Conservation (phyloP, 2,888 invertebrate species). For the Mamestra brassicae region DNA sequence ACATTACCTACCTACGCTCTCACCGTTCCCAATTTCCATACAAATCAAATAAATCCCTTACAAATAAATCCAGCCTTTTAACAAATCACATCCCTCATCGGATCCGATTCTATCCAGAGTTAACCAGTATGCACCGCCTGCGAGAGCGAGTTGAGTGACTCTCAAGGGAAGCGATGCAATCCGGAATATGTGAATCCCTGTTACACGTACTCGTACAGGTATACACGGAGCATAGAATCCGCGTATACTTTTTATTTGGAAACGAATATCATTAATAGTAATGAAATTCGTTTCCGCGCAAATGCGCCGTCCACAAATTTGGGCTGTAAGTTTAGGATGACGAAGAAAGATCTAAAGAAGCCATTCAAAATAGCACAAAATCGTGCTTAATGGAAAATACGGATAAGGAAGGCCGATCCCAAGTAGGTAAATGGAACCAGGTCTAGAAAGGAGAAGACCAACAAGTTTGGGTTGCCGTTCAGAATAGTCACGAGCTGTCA, state of each 20-base stretch:
- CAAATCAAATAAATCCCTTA: conserved; percentile 13
- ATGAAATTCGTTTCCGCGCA: too few species aligned
- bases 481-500: too few species aligned
- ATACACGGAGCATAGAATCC: not conserved
- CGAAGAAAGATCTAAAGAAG: too few species aligned
- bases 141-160: conserved; percentile 58
- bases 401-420: too few species aligned
- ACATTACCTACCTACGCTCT: not conserved
- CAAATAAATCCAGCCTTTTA: conserved; percentile 46
- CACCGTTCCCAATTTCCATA: not conserved
- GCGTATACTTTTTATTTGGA: not conserved
- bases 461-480: too few species aligned
- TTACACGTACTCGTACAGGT: not conserved
- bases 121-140: conserved; percentile 62
- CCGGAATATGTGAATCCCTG: conserved; percentile 72
- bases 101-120: conserved; percentile 65
- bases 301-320: too few species aligned
- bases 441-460: too few species aligned
- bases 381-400: too few species aligned
- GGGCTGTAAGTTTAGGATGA: too few species aligned
- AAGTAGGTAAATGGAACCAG: too few species aligned
- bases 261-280: too few species aligned
- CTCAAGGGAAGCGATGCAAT: conserved; percentile 69
- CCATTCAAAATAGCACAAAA: too few species aligned
- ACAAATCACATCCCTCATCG: conserved; percentile 67